These are phyloP conservation scores for Pao palembangensis DNA, from an alignment of 2,113 vertebrate genomes.

Conservation along the genomic window DNA sequence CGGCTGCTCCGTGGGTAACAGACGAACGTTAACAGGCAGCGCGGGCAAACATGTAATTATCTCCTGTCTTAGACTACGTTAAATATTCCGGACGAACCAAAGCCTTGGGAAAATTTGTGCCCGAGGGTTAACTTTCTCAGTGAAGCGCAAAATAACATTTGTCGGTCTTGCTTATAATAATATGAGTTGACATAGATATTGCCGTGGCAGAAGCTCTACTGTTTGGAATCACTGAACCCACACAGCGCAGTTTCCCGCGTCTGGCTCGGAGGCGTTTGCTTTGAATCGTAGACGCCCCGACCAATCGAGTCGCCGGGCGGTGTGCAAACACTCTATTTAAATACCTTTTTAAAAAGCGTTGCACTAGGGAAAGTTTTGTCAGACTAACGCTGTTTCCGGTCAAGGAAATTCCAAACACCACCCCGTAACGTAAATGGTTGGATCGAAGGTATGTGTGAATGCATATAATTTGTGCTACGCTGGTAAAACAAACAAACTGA, in stretches of 20 bases:
- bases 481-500: background rate
- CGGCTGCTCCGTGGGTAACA: conserved; percentile 30
- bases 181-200: background rate
- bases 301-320: background rate
- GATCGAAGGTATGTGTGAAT: too few relatives aligned
- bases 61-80: conserved; percentile 1
- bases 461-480: too few relatives aligned
- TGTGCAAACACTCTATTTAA: background rate
- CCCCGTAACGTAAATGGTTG: too few relatives aligned
- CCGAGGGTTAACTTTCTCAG: background rate
- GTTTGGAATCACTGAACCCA: conserved; percentile 30
- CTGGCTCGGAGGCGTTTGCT: conserved; percentile 32
- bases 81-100: background rate
- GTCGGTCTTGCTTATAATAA: background rate
- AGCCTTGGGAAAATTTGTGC: background rate
- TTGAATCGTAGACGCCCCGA: background rate
- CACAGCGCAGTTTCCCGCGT: conserved; percentile 62
- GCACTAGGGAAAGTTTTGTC: background rate
- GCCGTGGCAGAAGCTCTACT: conserved; percentile 9
- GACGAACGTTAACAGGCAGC: conserved; percentile 2
- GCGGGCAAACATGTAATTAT: conserved; percentile 24
- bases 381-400: too few relatives aligned
- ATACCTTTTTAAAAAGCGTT: background rate
- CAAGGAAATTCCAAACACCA: too few relatives aligned
- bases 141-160: background rate